Base-by-base conservation (phyloP, 92 coral and sea anemone genomes). In the Siderastrea radians region DNA sequence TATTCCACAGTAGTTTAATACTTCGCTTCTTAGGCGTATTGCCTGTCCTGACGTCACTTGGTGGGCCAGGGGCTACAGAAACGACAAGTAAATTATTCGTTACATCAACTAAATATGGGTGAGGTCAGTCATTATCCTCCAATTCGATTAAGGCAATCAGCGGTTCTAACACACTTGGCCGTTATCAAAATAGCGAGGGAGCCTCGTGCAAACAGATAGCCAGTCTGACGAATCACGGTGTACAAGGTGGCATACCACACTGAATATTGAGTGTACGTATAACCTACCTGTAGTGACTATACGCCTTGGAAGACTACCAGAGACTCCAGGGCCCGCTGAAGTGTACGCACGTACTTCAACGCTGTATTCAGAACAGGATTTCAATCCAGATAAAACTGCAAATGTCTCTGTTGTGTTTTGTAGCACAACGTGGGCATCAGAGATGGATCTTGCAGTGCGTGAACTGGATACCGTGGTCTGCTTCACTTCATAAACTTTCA, bases 291-390 rank as follows among this genome's bases (percentile, higher is more conserved):
- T 78, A 5, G 90, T 88, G 0, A 66, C 49, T 49, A 83, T 88
- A 47, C 45, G 6, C 16, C 43, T 12, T 2, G 80, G 57, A 49
- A 49, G 72, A 38, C 11, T 6, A 50, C 94, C 81, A 71, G 77
- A 92, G 10, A 86, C 83, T 51, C 98, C 98, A 1, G 74, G 71
- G 1, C 95, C 95, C 57, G 77, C 67, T 3, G 62, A 45, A 15
- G 94, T 92, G 68, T 79, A 79, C 3, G 94, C 95, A 63, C 88
- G 84, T 43, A 94, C 92, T 26, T 49, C 49, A 8, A 92, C 72
- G 13, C 71, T 75, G 87, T 94, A 94, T 45, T n/a, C 4, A 64
- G 81, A 74, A 72, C 92, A 89, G 2, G 74, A 3, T 67, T 19
- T 16, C 53, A 94, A 68, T 5, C 79, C 79, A 53, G 15, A 6